Evolutionary conservation across 2,888 invertebrate species (phyloP), one percentile per base, ranked within the genome.

Genomic region (Dryobotodes eremita): DNA sequence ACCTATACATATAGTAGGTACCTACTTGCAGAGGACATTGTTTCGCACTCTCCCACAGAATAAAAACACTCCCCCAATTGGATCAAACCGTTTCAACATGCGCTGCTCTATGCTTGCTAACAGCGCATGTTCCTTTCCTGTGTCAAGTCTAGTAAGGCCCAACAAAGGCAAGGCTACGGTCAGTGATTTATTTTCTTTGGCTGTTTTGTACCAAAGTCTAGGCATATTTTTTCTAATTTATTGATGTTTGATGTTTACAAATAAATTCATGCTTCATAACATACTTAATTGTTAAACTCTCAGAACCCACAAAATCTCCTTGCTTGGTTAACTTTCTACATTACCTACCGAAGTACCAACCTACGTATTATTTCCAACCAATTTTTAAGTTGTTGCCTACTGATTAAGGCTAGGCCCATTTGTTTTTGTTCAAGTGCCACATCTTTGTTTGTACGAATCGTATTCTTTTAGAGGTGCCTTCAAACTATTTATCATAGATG

Each of bases 121-220:
- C 57, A 42, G 77, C 69, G 68, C 77, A 77, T 77, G 80, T 36
- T 57, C 68, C 36, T 77, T 48, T 66, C 3, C 17, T 23, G 17
- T 65, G 48, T 57, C 48, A 79, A 57, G 4, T 64, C 26, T 55
- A 55, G 15, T 53, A 42, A 50, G 48, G 42, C 15, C 2, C 48
- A 23, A 31, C 20, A 62, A 62, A 78, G 53, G 11, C 31, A 53
- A 46, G 53, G n/a, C n/a, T 31, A 11, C 10, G n/a, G 17, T 62
- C 50, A 42, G 42, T 53, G 26, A 26, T 50, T 36, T 50, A 73
- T 71, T 73, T 42, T 72, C 10, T 53, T 26, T 26, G 23, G 53
- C 20, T 71, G n/a, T 36, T 50, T 42, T 50, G 17, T 69, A 68
- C 11, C 48, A 20, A 46, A 26, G 26, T 46, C 10, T 7, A 66